Evolutionary conservation across 2,797 vertebrate species (phyloP), one percentile per base, ranked within the genome.

Genomic region (Peromyscus aztecus): DNA sequence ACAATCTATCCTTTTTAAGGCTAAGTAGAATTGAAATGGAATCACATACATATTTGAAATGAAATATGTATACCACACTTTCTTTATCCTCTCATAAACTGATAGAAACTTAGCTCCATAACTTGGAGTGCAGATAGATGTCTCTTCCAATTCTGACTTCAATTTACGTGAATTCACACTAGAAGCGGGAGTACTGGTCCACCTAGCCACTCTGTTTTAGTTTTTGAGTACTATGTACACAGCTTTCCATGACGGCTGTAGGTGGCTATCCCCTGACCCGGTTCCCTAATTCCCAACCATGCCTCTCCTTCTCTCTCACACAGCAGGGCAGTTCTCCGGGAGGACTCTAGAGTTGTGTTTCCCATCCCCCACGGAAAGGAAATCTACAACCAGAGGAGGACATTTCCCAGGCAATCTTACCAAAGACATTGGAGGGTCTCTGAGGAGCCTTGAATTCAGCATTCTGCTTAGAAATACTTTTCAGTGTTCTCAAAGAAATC

Each of bases 381-480:
- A 24, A 10, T 75, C 10, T 24, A 46, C 31, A 57, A 40, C 12
- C 43, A 69, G 12, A 61, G 87, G n/a, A 65, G 67, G 61, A 67
- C 31, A n/a, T 27, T 76, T 76, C 29, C 21, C 29, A 80, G 43
- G 2, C 49, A 55, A 7, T 88, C 52, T 34, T 31, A 37, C 52
- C 13, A 10, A 31, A 61, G 37, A 75, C 37, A 3, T 31, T 34
- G 61, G 8, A 37, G 10, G 24, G 31, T 82, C 61, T 90, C 40
- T 5, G 63, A 49, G 85, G 14, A 81, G 10, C 24, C 63, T 37
- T 73, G n/a, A 16, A 34, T 61, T 86, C 14, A 63, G 52, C 65
- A 40, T 57, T 88, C 85, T 63, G 52, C 46, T 90, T 82, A 77
- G 46, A 94, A 85, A 52, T 75, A 46, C 37, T 69, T 94, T 71